A percentile compares a stretch with the other conserved stretches of the same genome.
These are phyloP conservation scores for Drosophila sproati DNA, from an alignment of 1,140 invertebrate species.

Conservation along the genomic window DNA sequence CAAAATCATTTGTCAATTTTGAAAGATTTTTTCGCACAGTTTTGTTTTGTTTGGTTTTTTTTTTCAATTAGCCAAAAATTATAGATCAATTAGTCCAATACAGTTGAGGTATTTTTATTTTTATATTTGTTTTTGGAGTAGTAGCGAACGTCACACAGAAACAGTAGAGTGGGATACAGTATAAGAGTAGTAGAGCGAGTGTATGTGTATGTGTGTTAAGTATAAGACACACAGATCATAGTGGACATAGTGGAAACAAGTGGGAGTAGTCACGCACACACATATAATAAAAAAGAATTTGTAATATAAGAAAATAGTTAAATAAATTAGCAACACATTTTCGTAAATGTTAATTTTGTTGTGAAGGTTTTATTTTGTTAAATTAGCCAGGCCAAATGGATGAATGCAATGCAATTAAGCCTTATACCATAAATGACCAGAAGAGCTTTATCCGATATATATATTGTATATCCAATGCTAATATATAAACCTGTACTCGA, in stretches of 20 bases:
- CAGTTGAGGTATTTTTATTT: slow-evolving; percentile 20
- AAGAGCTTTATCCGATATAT: neutral
- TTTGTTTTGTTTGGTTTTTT: slow-evolving; percentile 28
- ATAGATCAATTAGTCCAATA: slow-evolving; percentile 56
- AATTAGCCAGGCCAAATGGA: slow-evolving; percentile 34
- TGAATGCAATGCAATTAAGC: slow-evolving; percentile 21
- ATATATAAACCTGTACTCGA: neutral
- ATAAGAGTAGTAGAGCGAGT: slow-evolving; percentile 21
- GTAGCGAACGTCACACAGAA: slow-evolving; percentile 24
- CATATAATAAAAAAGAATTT: slow-evolving; percentile 51
- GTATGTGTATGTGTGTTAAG: slow-evolving; percentile 19
- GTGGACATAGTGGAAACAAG: slow-evolving; percentile 26
- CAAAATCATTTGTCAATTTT: slow-evolving; percentile 67
- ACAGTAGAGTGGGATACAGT: slow-evolving; percentile 14
- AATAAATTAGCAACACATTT: slow-evolving; percentile 22
- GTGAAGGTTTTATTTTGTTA: slow-evolving; percentile 22
- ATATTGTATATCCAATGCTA: neutral
- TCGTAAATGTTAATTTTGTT: slow-evolving; percentile 2
- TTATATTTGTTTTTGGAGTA: slow-evolving; percentile 15
- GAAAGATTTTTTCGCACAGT: slow-evolving; percentile 38
- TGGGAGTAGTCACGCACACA: slow-evolving; percentile 44
- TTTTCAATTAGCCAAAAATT: slow-evolving; percentile 62
- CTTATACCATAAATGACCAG: slow-evolving; percentile 6
- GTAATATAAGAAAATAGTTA: slow-evolving; percentile 28
- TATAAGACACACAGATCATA: slow-evolving; percentile 38